Conservation (phyloP, 1,140 invertebrate genomes). For the Pogonomyrmex barbatus region DNA sequence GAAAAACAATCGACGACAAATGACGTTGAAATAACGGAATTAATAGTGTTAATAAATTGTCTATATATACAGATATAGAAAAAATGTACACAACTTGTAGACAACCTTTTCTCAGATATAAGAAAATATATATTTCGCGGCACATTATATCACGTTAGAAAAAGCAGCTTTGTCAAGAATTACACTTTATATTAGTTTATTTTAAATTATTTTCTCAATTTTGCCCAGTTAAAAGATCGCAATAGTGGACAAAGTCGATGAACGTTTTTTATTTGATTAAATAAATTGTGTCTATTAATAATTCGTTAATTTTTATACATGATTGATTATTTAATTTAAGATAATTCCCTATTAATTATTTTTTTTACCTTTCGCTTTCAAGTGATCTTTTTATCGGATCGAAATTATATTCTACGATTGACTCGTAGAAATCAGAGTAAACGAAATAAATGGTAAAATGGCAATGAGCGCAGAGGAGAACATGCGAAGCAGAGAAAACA, state of each 20-base stretch:
- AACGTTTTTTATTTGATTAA: conserved; percentile 5
- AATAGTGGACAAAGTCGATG: not conserved
- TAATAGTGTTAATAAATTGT: not conserved
- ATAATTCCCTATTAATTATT: conserved; percentile 50
- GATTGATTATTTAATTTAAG: too few relatives aligned
- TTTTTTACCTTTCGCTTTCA: not conserved
- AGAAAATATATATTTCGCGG: not conserved
- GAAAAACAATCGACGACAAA: not conserved
- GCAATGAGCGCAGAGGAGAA: not conserved
- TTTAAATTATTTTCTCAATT: conserved; percentile 2
- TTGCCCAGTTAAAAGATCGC: not conserved
- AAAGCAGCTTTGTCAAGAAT: not conserved
- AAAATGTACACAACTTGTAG: not conserved
- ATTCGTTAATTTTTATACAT: not conserved
- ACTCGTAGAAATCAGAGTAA: conserved; percentile 52
- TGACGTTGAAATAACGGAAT: not conserved
- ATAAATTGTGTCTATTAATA: not conserved
- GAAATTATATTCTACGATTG: conserved; percentile 44
- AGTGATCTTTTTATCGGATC: not conserved
- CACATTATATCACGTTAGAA: not conserved
- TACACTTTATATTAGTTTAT: not conserved
- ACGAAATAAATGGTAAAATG: conserved; percentile 38
- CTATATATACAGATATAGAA: not conserved
- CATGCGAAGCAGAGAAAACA: conserved; percentile 19
- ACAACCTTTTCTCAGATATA: not conserved